These are phyloP conservation scores for Bubo blakistoni DNA, from an alignment of 2,113 vertebrate genomes.

Conservation along the genomic window DNA sequence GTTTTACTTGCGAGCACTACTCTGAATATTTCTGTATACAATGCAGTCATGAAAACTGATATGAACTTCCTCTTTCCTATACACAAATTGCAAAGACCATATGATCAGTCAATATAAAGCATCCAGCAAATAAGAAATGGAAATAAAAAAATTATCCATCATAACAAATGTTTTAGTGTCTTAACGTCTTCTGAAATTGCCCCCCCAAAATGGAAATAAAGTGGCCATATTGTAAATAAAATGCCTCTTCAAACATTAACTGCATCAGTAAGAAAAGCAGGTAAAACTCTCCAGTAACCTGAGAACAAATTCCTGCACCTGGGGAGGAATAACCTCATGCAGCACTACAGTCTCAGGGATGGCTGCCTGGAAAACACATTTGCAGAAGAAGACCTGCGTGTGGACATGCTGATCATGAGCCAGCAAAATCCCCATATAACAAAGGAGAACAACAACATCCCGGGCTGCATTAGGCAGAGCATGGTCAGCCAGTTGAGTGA, in stretches of 20 bases:
- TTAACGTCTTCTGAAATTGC: not conserved
- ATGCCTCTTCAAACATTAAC: not conserved
- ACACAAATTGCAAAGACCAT: not conserved
- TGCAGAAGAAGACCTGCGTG: not conserved
- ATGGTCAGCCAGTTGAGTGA: not conserved
- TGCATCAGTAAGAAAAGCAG: not conserved
- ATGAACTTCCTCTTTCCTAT: not conserved
- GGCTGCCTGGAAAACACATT: not conserved
- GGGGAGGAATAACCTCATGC: not conserved
- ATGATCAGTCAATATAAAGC: not conserved
- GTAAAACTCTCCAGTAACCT: not conserved
- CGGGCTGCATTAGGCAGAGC: not conserved
- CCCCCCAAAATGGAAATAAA: not conserved
- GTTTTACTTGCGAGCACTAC: not conserved
- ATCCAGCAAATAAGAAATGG: not conserved
- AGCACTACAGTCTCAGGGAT: not conserved
- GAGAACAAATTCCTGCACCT: not conserved
- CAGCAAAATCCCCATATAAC: not conserved
- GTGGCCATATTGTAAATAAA: not conserved
- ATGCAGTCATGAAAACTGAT: not conserved
- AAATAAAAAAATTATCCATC: not conserved
- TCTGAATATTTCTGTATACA: not conserved
- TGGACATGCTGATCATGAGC: not conserved
- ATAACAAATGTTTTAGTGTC: not conserved
- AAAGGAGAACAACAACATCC: not conserved